Evolutionary conservation across 2,888 invertebrate genomes (phyloP).

Genomic region (Buathra laborator): DNA sequence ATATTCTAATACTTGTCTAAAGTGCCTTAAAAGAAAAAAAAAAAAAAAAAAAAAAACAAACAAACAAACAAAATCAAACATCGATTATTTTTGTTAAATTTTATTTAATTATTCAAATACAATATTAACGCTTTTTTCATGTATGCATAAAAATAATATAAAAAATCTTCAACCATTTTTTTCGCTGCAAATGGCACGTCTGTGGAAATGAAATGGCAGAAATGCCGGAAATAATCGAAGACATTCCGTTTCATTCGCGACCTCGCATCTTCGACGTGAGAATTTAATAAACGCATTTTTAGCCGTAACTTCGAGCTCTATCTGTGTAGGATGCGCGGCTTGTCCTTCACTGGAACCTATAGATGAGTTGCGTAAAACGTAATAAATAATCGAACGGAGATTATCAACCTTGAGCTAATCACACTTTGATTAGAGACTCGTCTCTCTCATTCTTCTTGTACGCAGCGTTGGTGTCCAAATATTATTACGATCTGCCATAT

Average conservation of each 20-base stretch:
- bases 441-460: too few species aligned
- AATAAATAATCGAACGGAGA: conserved; percentile 17
- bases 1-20: not conserved
- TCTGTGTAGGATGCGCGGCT: conserved; percentile 1
- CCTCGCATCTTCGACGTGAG: conserved; percentile 22
- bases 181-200: not conserved
- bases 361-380: conserved; percentile 31
- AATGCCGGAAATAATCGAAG: not conserved
- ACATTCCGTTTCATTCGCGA: conserved; percentile 8
- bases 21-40: not conserved
- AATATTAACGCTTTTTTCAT: too few species aligned
- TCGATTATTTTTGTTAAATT: too few species aligned
- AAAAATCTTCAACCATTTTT: too few species aligned
- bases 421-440: too few species aligned
- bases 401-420: not conserved
- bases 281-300: conserved; percentile 48
- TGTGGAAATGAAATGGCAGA: not conserved
- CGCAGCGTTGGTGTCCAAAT: too few species aligned
- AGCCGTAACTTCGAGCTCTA: not conserved
- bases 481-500: too few species aligned
- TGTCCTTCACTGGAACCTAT: not conserved
- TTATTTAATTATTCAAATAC: too few species aligned
- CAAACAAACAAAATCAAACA: not conserved
- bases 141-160: too few species aligned
- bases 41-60: not conserved